Evolutionary conservation across 2,113 vertebrate genomes (phyloP).

Genomic region (Rana temporaria): DNA sequence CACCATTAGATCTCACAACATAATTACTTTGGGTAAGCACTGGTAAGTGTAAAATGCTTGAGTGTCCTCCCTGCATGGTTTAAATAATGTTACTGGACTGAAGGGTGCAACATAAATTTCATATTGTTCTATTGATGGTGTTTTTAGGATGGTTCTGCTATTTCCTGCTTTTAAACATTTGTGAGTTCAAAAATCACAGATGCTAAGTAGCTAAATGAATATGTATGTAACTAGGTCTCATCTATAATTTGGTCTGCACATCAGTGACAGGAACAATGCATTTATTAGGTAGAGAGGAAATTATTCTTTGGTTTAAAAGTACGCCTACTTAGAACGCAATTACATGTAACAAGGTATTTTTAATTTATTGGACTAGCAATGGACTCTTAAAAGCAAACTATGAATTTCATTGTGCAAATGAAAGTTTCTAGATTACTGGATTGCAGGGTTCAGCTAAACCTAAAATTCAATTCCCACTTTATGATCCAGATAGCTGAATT

Average conservation of each 20-base stretch:
- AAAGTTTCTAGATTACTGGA: not conserved
- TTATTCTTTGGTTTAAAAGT: not conserved
- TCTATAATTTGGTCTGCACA: not conserved
- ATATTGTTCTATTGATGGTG: too few species aligned
- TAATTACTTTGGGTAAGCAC: too few species aligned
- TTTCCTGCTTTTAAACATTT: too few species aligned
- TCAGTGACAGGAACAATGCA: not conserved
- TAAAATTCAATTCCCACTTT: not conserved
- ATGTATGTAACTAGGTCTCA: too few species aligned
- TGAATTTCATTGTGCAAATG: not conserved
- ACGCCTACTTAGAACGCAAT: not conserved
- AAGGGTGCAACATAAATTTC: too few species aligned
- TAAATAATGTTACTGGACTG: too few species aligned
- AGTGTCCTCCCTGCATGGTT: too few species aligned
- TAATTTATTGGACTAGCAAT: not conserved
- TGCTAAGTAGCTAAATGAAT: too few species aligned
- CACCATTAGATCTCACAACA: too few species aligned
- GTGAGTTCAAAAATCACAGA: too few species aligned
- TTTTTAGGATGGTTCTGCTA: too few species aligned
- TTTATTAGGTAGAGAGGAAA: not conserved
- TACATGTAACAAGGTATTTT: not conserved
- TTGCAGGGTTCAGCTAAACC: not conserved
- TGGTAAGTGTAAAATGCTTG: too few species aligned
- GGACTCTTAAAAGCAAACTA: not conserved
- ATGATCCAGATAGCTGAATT: not conserved